Evolutionary conservation across 2,797 vertebrate species (phyloP), one percentile per base, ranked within the genome.

Genomic region (Ptychobarbus kaznakovi): DNA sequence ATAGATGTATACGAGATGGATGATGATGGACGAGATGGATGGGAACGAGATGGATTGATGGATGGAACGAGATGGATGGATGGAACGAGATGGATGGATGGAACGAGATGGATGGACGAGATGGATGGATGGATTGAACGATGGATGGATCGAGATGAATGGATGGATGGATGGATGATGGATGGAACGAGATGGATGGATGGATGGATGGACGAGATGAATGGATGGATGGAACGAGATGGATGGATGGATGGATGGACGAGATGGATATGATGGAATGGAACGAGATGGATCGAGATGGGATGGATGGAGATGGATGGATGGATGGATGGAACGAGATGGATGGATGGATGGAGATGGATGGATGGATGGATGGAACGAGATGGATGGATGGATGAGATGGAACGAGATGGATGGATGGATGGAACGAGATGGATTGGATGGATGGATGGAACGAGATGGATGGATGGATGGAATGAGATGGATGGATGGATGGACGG

Each of bases 271-370:
- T n/a, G 3, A 20, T 1, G 0, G n/a, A 58, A 38, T 1, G 25
- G 11, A n/a, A 35, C 35, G 3, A 35, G 28, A 28, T 28, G 28
- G 28, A 28, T 28, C 1, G 28, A 28, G 28, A 28, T 35, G 35
- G 35, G 35, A 35, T 35, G 35, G 3, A 35, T n/a, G 56, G 3
- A 58, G 1, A 1, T 1, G 1, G 25, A 65, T 4, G 13, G 46
- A 49, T 3, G 1, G 46, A 49, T 9, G 2, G 56, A 58, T 22
- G 0, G 18, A n/a, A 22, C 1, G 1, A 53, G 56, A 58, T 22
- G 0, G 18, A n/a, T 22, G 1, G 3, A 20, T 1, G 0, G 22
- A 58, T 0, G 3, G 7, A 22, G 3, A 20, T 1, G 0, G 22
- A 58, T 0, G 3, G 7, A 35, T 35, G 35, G 35, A 35, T 35